A percentile compares a stretch with the other conserved stretches of the same genome.
Evolutionary conservation across 2,888 invertebrate genomes (phyloP).

Genomic region (Drosophila trichaetosa): DNA sequence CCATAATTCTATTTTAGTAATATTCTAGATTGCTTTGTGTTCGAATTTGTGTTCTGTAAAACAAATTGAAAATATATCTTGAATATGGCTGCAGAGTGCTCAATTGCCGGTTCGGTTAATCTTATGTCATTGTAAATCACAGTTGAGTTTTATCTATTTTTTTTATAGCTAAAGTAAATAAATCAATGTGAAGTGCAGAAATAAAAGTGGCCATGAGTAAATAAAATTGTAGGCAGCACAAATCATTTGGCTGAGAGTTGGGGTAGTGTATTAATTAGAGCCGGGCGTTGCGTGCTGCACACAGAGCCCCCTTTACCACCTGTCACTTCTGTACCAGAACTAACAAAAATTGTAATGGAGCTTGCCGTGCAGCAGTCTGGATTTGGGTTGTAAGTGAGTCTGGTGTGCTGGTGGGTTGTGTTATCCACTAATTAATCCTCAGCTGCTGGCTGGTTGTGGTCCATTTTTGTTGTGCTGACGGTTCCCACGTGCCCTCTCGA

Average conservation of each 20-base stretch:
- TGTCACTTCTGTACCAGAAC: conserved; percentile 54
- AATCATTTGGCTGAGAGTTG: conserved; percentile 37
- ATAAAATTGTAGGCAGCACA: conserved; percentile 43
- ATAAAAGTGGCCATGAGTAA: conserved; percentile 46
- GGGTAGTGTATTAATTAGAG: conserved; percentile 48
- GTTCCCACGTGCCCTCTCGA: conserved; percentile 22
- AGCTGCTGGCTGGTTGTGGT: conserved; percentile 56
- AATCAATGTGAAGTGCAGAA: conserved; percentile 48
- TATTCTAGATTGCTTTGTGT: not conserved
- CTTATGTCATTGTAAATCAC: conserved; percentile 3
- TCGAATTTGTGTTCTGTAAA: not conserved
- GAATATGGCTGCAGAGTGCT: not conserved
- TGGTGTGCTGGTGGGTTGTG: conserved; percentile 33
- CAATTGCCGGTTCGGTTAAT: not conserved
- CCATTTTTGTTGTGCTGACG: conserved; percentile 62
- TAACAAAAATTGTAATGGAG: conserved; percentile 70
- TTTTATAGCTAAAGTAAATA: conserved; percentile 21
- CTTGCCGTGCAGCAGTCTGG: conserved; percentile 19
- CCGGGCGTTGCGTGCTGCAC: conserved; percentile 47
- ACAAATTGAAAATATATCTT: not conserved
- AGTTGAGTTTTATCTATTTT: not conserved
- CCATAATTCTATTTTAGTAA: not conserved
- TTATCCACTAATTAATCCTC: conserved; percentile 80
- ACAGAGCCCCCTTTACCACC: conserved; percentile 50
- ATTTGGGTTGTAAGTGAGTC: conserved; percentile 10